Evolutionary conservation across 2,113 vertebrate genomes (phyloP), one percentile per base, ranked within the genome.

Genomic region (Hippotragus niger): DNA sequence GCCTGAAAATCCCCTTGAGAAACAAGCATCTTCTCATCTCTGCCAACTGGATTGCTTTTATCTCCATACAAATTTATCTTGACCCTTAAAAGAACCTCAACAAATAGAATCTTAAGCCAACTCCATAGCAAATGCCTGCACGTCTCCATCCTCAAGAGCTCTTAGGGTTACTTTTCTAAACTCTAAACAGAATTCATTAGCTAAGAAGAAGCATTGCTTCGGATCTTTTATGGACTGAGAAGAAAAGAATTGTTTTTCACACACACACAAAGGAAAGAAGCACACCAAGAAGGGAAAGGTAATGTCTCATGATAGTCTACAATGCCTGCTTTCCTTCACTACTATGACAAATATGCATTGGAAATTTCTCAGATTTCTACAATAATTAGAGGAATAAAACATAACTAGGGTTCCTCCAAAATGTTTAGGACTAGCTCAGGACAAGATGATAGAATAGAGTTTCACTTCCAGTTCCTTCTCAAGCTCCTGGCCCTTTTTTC

Each of bases 11-110:
- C 52, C 57, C n/a, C 82, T 74, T 78, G 95, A 96, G 92, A 94
- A 95, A 78, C 29, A 81, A 89, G 45, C 33, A 7, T 90, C 76
- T 96, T 88, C 84, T 92, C 82, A 16, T 92, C 43, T 92, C 36
- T 85, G 95, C 86, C 81, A 96, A 84, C 33, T 64, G 33, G 36
- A 13, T 76, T n/a, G 62, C 93, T 92, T 96, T 96, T 89, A 90
- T 96, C 78, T 86, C 90, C 21, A 36, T 53, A 84, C 27, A 88
- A 90, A 92, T 76, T 62, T 92, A 91, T 91, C 67, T 83, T 94
- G 88, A 64, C 90, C 81, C 33, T 87, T 90, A 86, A 93, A 96
- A 97, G 76, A 97, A 80, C 71, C 40, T 91, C 71, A 94, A 33
- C 60, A 95, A 92, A 95, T 88, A 60, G 45, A 91, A 36, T 82